Conservation (phyloP, 2,113 vertebrate genomes). For the Aphyosemion australe region DNA sequence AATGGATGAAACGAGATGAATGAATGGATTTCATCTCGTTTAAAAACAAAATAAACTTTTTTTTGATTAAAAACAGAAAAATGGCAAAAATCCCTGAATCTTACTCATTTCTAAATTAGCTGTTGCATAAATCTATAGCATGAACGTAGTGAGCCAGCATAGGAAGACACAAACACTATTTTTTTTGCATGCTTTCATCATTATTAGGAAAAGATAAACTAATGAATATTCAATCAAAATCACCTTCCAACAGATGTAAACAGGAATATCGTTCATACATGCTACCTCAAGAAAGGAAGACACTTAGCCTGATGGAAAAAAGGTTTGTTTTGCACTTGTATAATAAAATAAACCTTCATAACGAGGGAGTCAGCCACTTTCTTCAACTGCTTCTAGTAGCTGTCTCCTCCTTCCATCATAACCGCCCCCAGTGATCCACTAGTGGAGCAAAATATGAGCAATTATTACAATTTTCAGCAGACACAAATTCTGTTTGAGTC, state of each 20-base stretch:
- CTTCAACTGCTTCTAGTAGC: constrained; percentile 15
- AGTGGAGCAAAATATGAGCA: constrained; percentile 25
- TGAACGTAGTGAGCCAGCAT: neutral
- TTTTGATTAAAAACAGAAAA: constrained; percentile 20
- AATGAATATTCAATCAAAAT: neutral
- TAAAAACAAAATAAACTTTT: no score
- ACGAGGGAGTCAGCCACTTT: constrained; percentile 3
- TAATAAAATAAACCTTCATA: neutral
- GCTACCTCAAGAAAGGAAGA: constrained; percentile 42
- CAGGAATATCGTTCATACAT: constrained; percentile 1
- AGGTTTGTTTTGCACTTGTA: neutral
- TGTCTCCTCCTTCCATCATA: constrained; percentile 11
- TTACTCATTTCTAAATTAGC: constrained; percentile 23
- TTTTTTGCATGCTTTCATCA: constrained; percentile 21
- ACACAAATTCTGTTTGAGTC: constrained; percentile 46
- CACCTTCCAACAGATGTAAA: neutral
- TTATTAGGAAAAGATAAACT: neutral
- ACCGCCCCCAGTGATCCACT: constrained; percentile 14
- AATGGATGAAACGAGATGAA: no score
- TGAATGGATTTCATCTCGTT: no score
- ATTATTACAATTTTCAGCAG: constrained; percentile 42
- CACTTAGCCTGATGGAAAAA: neutral
- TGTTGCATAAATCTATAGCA: constrained; percentile 8
- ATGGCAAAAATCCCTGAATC: constrained; percentile 18
- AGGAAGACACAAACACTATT: constrained; percentile 44